Base-by-base conservation (phyloP, 2,113 vertebrate genomes). In the Brachyhypopomus gauderio region DNA sequence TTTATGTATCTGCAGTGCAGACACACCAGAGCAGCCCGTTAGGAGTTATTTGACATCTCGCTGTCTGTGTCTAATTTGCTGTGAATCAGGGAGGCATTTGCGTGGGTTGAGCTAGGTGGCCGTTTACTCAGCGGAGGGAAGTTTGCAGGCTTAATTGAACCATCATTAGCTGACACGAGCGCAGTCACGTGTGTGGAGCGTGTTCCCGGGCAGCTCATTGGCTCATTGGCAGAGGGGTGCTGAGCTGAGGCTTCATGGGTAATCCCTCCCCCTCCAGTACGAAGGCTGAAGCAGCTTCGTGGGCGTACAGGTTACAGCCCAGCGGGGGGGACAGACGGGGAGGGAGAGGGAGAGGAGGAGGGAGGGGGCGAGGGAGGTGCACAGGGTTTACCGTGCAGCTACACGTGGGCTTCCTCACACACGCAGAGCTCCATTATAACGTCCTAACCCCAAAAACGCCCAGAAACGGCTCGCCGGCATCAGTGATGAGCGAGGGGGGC, bases 41-140 rank as follows among this genome's bases (percentile, higher is more conserved):
- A 77, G 84, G 84, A 83, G 73, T 83, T 83, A 86, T 83, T 83
- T 86, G 78, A 82, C 78, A 76, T 86, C 62, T 81, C 72, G 67
- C 77, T 81, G 80, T 76, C 63, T 81, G 78, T 83, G 84, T 86
- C 81, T 86, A 86, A 86, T 86, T 83, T 86, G 74, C 78, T 78
- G 62, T 17, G 56, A 86, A 86, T 86, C 81, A 80, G 60, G 79
- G 71, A 80, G 67, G 60, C 69, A 80, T 86, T 85, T 83, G 84
- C 75, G 64, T 72, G 34, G 74, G 82, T 83, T 79, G 78, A 66
- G 67, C 81, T 83, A 80, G 78, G 70, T 80, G 84, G 81, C 81
- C 72, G 70, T 86, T 83, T 86, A 83, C 84, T 59, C 66, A 60
- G 73, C 25, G 58, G 74, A 80, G 81, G 23, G 62, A 80, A 78